Evolutionary conservation across 1,140 invertebrate genomes (phyloP).

Genomic region (Anastrepha ludens): DNA sequence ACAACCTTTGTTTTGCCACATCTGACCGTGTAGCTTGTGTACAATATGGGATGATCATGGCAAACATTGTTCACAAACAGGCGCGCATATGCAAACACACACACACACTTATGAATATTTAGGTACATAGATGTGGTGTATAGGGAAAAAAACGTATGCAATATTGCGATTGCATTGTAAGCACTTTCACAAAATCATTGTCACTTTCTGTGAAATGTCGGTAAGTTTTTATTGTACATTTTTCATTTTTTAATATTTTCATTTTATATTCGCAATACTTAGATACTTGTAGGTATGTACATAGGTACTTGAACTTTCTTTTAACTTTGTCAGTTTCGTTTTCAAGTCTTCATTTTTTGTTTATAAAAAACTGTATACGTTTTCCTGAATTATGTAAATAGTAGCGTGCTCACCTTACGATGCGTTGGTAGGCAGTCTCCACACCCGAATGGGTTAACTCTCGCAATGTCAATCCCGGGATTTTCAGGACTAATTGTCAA

Average conservation of each 20-base stretch:
- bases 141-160: slow-evolving; percentile 3
- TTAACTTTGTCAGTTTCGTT: not conserved
- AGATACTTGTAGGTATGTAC: too few species aligned
- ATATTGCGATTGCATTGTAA: slow-evolving; percentile 41
- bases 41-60: not conserved
- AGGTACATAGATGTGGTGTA: not conserved
- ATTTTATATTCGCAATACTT: not conserved
- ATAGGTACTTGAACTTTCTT: not conserved
- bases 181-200: slow-evolving; percentile 45
- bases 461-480: too few species aligned
- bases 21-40: not conserved
- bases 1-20: not conserved
- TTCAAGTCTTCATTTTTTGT: not conserved
- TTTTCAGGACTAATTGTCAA: too few species aligned
- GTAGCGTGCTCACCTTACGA: too few species aligned
- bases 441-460: too few species aligned
- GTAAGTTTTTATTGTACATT: not conserved
- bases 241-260: not conserved
- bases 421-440: too few species aligned
- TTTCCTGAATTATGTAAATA: too few species aligned
- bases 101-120: not conserved
- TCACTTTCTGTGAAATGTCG: slow-evolving; percentile 13
- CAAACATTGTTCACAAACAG: not conserved
- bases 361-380: too few species aligned
- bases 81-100: not conserved